These are phyloP conservation scores for Solea senegalensis DNA, from an alignment of 2,113 vertebrate species.

Conservation along the genomic window DNA sequence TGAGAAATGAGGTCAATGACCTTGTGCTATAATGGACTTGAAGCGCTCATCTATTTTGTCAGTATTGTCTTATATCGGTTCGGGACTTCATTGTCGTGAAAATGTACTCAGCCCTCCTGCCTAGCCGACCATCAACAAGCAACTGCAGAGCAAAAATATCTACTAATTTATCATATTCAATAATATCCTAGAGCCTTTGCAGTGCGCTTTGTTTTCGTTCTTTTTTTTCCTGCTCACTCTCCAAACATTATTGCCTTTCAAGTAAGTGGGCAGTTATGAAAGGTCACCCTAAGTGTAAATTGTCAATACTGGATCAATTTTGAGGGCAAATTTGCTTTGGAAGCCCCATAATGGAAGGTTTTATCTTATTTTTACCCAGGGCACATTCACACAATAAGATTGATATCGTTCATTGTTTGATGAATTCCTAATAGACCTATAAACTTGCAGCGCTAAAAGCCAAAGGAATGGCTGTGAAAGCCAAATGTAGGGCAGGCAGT, in stretches of 20 bases:
- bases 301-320: constrained; percentile 82
- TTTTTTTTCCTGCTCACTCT: constrained; percentile 50
- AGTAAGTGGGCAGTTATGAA: constrained; percentile 77
- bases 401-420: constrained; percentile 78
- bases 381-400: constrained; percentile 76
- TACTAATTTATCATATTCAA: constrained; percentile 61
- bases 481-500: constrained; percentile 61
- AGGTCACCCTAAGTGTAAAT: constrained; percentile 83
- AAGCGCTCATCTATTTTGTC: constrained; percentile 24
- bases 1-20: constrained; percentile 19
- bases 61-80: constrained; percentile 36
- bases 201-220: constrained; percentile 33
- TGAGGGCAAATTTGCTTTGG: constrained; percentile 78
- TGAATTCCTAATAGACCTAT: constrained; percentile 83
- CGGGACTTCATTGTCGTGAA: constrained; percentile 40
- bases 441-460: constrained; percentile 76
- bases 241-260: constrained; percentile 73
- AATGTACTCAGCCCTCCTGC: constrained; percentile 41
- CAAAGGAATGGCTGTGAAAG: constrained; percentile 71
- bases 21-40: constrained; percentile 13
- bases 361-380: constrained; percentile 80
- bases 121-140: constrained; percentile 43
- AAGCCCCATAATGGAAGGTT: constrained; percentile 78
- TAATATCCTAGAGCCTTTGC: constrained; percentile 62
- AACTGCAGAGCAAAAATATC: constrained; percentile 43